Evolutionary conservation across 1,140 invertebrate genomes (phyloP).

Genomic region (Antheraea pernyi): DNA sequence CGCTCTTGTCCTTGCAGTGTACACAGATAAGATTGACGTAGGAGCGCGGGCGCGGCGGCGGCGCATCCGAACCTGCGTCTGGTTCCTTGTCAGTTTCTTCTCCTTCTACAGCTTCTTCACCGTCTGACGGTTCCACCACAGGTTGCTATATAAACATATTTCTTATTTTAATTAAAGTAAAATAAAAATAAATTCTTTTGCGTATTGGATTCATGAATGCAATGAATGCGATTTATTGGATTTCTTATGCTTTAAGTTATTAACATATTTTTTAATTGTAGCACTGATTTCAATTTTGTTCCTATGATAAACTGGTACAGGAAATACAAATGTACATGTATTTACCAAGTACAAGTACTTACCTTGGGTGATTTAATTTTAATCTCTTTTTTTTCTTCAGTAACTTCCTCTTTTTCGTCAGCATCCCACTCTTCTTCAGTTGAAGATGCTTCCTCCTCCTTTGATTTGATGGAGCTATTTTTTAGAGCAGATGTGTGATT

Average conservation of each 20-base stretch:
- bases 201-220: no score
- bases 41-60: conserved; percentile 54
- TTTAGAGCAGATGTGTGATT: not conserved
- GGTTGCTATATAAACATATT: conserved; percentile 18
- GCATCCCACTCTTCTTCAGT: conserved; percentile 77
- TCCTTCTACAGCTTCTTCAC: conserved; percentile 44
- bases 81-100: conserved; percentile 76
- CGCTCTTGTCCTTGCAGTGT: conserved; percentile 85
- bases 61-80: conserved; percentile 76
- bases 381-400: conserved; percentile 65
- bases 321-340: no score
- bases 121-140: conserved; percentile 53
- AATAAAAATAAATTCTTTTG: no score
- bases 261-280: no score
- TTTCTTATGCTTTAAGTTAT: no score
- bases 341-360: no score
- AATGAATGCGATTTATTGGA: no score
- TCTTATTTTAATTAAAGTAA: not conserved
- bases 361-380: conserved; percentile 71
- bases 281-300: no score
- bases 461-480: conserved; percentile 68
- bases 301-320: no score
- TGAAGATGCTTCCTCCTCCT: conserved; percentile 73
- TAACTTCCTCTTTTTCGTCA: conserved; percentile 64
- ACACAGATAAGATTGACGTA: conserved; percentile 87